Evolutionary conservation across 2,888 invertebrate genomes (phyloP), one percentile per base, ranked within the genome.

Genomic region (Tinea semifulvella): DNA sequence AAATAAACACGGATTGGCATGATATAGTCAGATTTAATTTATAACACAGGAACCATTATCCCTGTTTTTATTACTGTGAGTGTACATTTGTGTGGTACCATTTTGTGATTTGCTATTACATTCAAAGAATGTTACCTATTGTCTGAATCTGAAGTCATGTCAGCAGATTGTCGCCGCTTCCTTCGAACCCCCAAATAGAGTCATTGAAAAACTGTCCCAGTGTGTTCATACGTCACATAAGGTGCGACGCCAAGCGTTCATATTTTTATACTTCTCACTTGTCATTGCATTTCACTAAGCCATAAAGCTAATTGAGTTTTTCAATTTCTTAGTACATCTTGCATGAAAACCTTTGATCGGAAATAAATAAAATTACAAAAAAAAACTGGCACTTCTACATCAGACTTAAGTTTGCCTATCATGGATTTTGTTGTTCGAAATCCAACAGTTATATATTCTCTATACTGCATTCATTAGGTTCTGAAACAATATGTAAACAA

Each of bases 111-210:
- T 38, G 22, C 40, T 40, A 22, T 8, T 59, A 58, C 61, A 60
- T 60, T 69, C 72, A 56, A 60, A 71, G 69, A 58, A 60, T 57
- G 59, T 56, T 53, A 53, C 55, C 58, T 54, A 36, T 36, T n/a
- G n/a, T n/a, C n/a, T n/a, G n/a, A n/a, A n/a, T n/a, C n/a, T n/a
- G n/a, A n/a, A n/a, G n/a, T n/a, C n/a, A n/a, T n/a, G n/a, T n/a
- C n/a, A n/a, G n/a, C n/a, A n/a, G n/a, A n/a, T n/a, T n/a, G 22
- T 8, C 8, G 8, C 22, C 22, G 22, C 22, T 22, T 22, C 22
- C 22, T 8, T n/a, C n/a, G 14, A 7, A 31, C 31, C 31, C 31
- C 13, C n/a, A 13, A 27, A n/a, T 27, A 27, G 7, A 31, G 26
- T n/a, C 11, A 31, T 7, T 31, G 31, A 31, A 31, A 31, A 31